Evolutionary conservation across 2,888 invertebrate genomes (phyloP), one percentile per base, ranked within the genome.

Genomic region (Aspidiotus destructor): DNA sequence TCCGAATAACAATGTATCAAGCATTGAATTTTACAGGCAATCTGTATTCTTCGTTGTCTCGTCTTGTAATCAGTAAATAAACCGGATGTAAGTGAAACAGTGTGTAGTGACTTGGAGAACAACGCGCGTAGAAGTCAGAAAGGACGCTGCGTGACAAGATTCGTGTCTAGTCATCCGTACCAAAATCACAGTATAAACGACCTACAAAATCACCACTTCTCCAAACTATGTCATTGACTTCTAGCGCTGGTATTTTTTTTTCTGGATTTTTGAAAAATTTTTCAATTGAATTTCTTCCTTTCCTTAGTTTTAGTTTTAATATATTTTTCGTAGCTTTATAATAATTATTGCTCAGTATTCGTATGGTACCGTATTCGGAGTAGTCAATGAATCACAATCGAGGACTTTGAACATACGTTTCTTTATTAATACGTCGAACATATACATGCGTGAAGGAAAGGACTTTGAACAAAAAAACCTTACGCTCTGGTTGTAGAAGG

Each of bases 141-240:
- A 67, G 67, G 67, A 67, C 67, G 60, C 67, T 57, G 67, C 67
- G 60, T 67, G 67, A 67, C 67, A 67, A 67, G 67, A 67, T 67
- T 67, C 67, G 67, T 67, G 67, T 67, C 67, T 67, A 67, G 67
- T 67, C 67, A 67, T 67, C 67, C 67, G 52, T 67, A 58, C 60
- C 58, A 44, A 67, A 67, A 67, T 67, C 67, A 55, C 54, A 53
- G 63, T 44, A 67, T 60, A 60, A 67, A 60, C 67, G 67, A 67
- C 67, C 67, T 67, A 67, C 67, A 67, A 67, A 67, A 67, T 67
- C 67, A 67, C 67, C 67, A 67, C 52, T 52, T 58, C 60, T 67
- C 60, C 60, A 67, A 67, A 67, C 60, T 67, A 60, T 67, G 67
- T 67, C 67, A 67, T 67, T 67, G 67, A 67, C 67, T 67, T 67